These are phyloP conservation scores for Agonopterix heracliana DNA, from an alignment of 2,888 invertebrate species.

Conservation along the genomic window DNA sequence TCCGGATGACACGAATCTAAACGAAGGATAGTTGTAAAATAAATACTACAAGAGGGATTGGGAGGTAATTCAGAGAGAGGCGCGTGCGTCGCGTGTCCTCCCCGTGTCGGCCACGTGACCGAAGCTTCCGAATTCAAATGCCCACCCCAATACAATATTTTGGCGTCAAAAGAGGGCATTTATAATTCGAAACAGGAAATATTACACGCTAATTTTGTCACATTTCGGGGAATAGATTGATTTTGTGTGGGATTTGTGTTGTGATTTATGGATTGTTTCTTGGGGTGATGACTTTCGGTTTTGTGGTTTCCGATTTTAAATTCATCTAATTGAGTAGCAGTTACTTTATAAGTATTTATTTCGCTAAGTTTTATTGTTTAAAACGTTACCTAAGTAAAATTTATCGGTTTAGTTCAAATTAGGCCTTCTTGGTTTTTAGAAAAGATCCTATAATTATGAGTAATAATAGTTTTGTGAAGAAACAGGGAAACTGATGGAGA, in stretches of 20 bases:
- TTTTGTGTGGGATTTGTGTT: slow-evolving; percentile 35
- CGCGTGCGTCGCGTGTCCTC: slow-evolving; percentile 26
- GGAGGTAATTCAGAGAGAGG: slow-evolving; percentile 16
- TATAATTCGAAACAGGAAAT: slow-evolving; percentile 69
- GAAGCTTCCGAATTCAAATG: slow-evolving; percentile 19
- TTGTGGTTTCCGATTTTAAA: slow-evolving; percentile 7
- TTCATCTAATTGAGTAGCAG: too few relatives aligned
- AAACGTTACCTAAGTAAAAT: too few relatives aligned
- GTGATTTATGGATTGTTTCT: slow-evolving; percentile 35
- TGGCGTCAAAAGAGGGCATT: slow-evolving; percentile 51
- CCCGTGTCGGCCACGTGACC: slow-evolving; percentile 28
- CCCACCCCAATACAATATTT: slow-evolving; percentile 36
- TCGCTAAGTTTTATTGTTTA: too few relatives aligned
- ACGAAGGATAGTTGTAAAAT: slow-evolving; percentile 67
- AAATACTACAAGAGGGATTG: slow-evolving; percentile 51
- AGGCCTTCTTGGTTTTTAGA: too few relatives aligned
- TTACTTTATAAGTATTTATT: too few relatives aligned
- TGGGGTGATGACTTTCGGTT: slow-evolving; percentile 21
- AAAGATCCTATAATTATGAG: too few relatives aligned
- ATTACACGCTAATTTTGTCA: slow-evolving; percentile 74
- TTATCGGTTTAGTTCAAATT: too few relatives aligned
- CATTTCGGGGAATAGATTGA: slow-evolving; percentile 63
- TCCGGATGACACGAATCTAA: slow-evolving; percentile 57
- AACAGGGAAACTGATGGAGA: too few relatives aligned
- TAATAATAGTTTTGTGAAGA: too few relatives aligned